Evolutionary conservation across 2,797 vertebrate species (phyloP).

Genomic region (Malacoctenus gilli): DNA sequence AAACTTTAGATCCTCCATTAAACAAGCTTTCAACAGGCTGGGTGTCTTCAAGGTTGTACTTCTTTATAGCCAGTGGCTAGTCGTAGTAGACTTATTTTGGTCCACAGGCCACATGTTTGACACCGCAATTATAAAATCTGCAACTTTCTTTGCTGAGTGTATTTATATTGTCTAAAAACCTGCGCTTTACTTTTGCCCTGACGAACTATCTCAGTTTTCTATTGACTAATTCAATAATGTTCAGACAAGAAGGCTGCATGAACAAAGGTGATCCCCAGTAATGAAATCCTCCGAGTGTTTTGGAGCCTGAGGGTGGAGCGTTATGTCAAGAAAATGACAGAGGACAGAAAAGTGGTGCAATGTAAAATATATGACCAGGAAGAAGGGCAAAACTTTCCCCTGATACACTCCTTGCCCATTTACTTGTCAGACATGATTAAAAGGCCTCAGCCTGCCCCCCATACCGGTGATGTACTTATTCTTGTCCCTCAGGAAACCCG

Average conservation of each 20-base stretch:
- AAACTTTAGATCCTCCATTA: no score
- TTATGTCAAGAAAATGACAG: constrained; percentile 16
- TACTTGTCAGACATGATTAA: constrained; percentile 71
- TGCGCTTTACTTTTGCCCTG: no score
- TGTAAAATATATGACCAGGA: constrained; percentile 54
- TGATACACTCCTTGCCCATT: constrained; percentile 50
- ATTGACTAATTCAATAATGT: background rate
- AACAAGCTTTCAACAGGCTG: no score
- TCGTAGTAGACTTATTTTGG: no score
- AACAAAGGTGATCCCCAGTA: background rate
- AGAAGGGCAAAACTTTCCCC: constrained; percentile 56
- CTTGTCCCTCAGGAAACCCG: constrained; percentile 60
- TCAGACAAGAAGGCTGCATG: background rate
- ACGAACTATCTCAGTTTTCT: no score
- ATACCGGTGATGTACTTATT: constrained; percentile 54
- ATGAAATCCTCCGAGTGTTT: constrained; percentile 18
- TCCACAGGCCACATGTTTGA: no score
- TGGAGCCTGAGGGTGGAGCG: constrained; percentile 40
- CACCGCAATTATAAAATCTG: no score
- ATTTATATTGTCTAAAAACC: no score
- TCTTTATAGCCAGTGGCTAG: no score
- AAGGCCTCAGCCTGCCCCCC: constrained; percentile 39
- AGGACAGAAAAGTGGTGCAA: constrained; percentile 33
- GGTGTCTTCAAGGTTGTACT: no score
- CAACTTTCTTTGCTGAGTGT: no score